phyloP scores from a whole-genome alignment of 2,888 invertebrate genomes.

The Anoplius nigerrimus region DNA sequence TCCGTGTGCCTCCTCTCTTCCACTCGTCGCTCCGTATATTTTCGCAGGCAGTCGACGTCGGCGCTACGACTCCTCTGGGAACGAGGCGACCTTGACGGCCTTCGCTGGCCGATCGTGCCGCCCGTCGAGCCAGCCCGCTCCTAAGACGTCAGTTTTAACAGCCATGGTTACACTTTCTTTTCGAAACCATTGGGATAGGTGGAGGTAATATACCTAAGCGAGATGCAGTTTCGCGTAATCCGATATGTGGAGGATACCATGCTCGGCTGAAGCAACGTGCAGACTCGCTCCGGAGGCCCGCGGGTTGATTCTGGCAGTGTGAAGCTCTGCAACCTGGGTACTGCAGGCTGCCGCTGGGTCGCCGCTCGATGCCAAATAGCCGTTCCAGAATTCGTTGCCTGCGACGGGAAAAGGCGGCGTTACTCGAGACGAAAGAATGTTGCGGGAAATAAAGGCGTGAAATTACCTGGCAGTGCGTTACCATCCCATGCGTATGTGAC shows the following conservation, averaged over 20 bases:
- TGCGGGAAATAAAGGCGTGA: not conserved
- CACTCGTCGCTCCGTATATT: constrained; percentile 64
- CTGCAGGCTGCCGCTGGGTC: constrained; percentile 81
- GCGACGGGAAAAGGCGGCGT: not conserved
- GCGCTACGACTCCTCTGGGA: constrained; percentile 67
- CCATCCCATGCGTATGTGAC: constrained; percentile 86
- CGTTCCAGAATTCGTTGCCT: constrained; percentile 85
- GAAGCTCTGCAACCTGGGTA: constrained; percentile 79
- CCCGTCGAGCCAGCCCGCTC: constrained; percentile 57
- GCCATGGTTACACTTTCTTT: no score
- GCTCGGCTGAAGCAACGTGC: constrained; percentile 75
- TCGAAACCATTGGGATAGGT: no score
- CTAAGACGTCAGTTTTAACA: constrained; percentile 29
- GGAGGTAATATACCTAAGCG: constrained; percentile 70
- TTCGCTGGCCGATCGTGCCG: constrained; percentile 56
- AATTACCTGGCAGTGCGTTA: constrained; percentile 79
- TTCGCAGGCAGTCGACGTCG: constrained; percentile 66
- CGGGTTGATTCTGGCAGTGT: constrained; percentile 79
- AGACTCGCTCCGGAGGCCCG: constrained; percentile 77
- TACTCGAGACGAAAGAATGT: not conserved
- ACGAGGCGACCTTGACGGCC: constrained; percentile 66
- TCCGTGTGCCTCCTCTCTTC: constrained; percentile 67
- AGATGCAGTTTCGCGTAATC: constrained; percentile 70
- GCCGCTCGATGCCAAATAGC: constrained; percentile 77
- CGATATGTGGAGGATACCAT: constrained; percentile 69